phyloP scores from a whole-genome alignment of 1,140 invertebrate genomes.

The Scaptomyza montana region DNA sequence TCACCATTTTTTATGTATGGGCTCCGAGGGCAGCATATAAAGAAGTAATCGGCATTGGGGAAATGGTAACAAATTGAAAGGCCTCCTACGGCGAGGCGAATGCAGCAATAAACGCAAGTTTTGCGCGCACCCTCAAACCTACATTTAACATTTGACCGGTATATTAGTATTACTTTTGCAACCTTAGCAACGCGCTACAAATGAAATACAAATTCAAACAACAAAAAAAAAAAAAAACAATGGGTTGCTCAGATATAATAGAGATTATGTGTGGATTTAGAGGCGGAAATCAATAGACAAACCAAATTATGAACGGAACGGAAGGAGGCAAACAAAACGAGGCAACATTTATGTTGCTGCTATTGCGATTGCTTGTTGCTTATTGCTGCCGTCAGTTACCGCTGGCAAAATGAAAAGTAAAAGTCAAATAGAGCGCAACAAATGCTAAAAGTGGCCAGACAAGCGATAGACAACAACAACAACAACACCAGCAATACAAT shows the following conservation, averaged over 20 bases:
- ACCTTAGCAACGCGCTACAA: conserved; percentile 5
- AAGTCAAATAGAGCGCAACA: conserved; percentile 77
- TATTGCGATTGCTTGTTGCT: not conserved
- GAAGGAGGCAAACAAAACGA: conserved; percentile 21
- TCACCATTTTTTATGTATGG: conserved; percentile 1
- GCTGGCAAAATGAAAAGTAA: conserved; percentile 74
- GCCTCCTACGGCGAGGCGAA: conserved; percentile 16
- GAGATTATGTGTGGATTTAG: conserved; percentile 27
- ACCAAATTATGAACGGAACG: conserved; percentile 19
- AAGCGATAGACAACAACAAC: conserved; percentile 34
- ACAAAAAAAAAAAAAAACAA: conserved; percentile 19
- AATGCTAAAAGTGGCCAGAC: conserved; percentile 70
- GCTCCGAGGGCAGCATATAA: not conserved
- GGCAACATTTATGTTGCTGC: conserved; percentile 16
- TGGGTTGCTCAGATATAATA: conserved; percentile 8
- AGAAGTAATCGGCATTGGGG: not conserved
- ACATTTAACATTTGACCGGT: conserved; percentile 16
- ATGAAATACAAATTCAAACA: conserved; percentile 7
- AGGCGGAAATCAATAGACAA: conserved; percentile 59
- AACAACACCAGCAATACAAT: conserved; percentile 16
- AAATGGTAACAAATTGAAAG: conserved; percentile 19
- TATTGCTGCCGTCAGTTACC: not conserved
- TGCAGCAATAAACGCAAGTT: conserved; percentile 24
- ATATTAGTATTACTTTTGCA: conserved; percentile 33
- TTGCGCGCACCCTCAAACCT: not conserved